Base-by-base conservation (phyloP, 2,797 vertebrate species). In the Neostethus bicornis region DNA sequence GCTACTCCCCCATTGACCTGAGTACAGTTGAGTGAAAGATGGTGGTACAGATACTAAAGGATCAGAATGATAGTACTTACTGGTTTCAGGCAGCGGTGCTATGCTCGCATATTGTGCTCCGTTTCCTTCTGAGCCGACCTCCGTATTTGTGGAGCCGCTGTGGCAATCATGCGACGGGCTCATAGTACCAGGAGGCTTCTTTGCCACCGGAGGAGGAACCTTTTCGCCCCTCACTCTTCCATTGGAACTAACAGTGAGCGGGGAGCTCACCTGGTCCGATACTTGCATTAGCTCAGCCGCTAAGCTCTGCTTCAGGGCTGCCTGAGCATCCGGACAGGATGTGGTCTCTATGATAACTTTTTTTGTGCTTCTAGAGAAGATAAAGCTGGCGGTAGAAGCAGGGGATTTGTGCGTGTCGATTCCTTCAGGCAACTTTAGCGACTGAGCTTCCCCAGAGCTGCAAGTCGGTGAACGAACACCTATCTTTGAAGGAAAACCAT, bases 331-430 rank as follows among this genome's bases (percentile, higher is more conserved):
- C 0, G 92, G 86, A 8, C 90, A 93, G 7, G 90, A 77, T 0
- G 71, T 61, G 0, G 93, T 90, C 70, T 98, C 96, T 1, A 96
- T 88, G 48, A 95, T 89, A 29, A 95, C 80, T 74, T 93, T 97
- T 83, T 92, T 96, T 62, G 95, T 87, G 82, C 93, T 94, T 80
- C 91, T 95, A 46, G 96, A 93, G 51, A 99, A 98, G 86, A 98
- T 97, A 66, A 98, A 99, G 81, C 96, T 98, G 72, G 97, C 96
- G 0, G 92, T 95, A 12, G 94, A 96, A 46, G 94, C 94, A 1
- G 95, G 89, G 0, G 95, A 94, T 69, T 91, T 96, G 57, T 79
- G 85, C 50, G 84, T 44, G 41, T 91, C 86, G 26, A 58, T 65
- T 11, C 60, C 76, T 13, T 91, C 90, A 0, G 60, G 61, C 17